Evolutionary conservation across 2,888 invertebrate species (phyloP).

Genomic region (Therioaphis trifolii): DNA sequence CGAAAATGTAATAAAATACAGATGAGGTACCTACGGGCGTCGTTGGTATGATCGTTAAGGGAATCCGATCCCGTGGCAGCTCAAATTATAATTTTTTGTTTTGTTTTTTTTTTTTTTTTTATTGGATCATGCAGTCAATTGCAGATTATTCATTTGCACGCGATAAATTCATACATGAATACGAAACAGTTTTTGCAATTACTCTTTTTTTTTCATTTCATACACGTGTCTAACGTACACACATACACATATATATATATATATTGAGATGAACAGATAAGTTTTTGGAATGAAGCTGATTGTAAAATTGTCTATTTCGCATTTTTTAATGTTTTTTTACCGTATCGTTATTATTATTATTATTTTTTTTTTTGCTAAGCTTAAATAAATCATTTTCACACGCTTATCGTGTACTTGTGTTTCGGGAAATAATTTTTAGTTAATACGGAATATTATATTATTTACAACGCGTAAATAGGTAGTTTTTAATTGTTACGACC

Average conservation of each 20-base stretch:
- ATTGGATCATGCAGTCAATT: background rate
- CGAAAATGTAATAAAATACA: conserved; percentile 53
- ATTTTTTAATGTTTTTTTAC: no score
- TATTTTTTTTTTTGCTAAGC: background rate
- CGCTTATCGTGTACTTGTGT: background rate
- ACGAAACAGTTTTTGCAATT: background rate
- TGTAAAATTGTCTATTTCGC: no score
- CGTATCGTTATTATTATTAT: no score
- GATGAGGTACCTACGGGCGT: conserved; percentile 2
- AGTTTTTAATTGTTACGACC: conserved; percentile 17
- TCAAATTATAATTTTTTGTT: background rate
- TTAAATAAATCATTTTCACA: conserved; percentile 6
- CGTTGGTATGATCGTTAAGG: conserved; percentile 24
- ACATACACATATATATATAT: no score
- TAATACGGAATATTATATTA: background rate
- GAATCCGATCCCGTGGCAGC: background rate
- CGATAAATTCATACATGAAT: no score
- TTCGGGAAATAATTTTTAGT: conserved; percentile 1
- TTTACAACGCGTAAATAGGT: background rate
- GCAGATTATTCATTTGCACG: background rate
- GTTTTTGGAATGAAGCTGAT: no score
- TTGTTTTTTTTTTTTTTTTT: background rate
- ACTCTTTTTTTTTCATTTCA: background rate
- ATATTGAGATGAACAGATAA: background rate
- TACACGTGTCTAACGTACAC: background rate